Percentiles rank a stretch among this genome's conserved stretches.
phyloP scores from a whole-genome alignment of 2,888 invertebrate genomes.

The Agrochola circellaris region DNA sequence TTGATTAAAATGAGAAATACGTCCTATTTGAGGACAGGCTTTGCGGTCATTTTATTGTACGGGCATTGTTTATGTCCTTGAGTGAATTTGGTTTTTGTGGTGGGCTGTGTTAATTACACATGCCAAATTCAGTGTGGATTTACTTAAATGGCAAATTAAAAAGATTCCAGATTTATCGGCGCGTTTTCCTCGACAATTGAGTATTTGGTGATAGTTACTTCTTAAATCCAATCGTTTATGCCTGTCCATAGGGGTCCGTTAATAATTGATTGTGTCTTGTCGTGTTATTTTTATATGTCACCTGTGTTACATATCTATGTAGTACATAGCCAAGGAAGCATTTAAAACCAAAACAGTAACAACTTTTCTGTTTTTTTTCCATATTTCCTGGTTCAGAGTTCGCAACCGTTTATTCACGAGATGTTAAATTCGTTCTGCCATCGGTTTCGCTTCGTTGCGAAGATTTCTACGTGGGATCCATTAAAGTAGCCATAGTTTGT shows the following conservation, averaged over 20 bases:
- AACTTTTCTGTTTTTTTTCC: background rate
- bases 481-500: constrained; percentile 39
- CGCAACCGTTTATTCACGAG: constrained; percentile 26
- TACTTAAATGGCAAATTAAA: background rate
- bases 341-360: background rate
- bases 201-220: background rate
- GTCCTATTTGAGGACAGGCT: background rate
- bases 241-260: too few species aligned
- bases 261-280: background rate
- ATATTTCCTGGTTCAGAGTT: constrained; percentile 31
- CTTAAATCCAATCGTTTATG: background rate
- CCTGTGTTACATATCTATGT: background rate
- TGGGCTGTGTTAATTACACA: constrained; percentile 1
- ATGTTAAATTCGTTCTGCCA: constrained; percentile 53
- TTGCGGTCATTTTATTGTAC: constrained; percentile 9
- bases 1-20: constrained; percentile 3
- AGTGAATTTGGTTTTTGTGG: constrained; percentile 1
- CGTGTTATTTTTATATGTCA: background rate
- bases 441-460: constrained; percentile 31
- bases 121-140: background rate
- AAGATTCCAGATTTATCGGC: background rate
- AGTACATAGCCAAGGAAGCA: background rate
- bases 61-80: background rate
- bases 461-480: constrained; percentile 39
- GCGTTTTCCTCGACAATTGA: background rate